Conservation (phyloP, 2,888 invertebrate genomes). For the Cactoblastis cactorum region DNA sequence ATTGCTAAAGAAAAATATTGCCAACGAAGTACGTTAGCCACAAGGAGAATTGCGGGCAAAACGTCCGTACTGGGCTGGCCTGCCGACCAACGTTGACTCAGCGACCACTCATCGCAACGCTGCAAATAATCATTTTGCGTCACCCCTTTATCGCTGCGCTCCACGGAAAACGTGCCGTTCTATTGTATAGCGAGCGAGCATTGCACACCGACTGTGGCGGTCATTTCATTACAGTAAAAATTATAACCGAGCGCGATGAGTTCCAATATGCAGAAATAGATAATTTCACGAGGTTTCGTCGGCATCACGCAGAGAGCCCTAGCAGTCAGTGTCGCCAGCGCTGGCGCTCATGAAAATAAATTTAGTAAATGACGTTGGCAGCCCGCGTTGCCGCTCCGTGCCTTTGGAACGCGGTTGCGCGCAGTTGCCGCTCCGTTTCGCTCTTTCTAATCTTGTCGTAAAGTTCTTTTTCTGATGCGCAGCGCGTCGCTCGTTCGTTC, state of each 20-base stretch:
- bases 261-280: slow-evolving; percentile 62
- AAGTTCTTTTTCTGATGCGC: slow-evolving; percentile 80
- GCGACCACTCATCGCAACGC: slow-evolving; percentile 73
- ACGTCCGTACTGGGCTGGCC: slow-evolving; percentile 26
- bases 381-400: slow-evolving; percentile 68
- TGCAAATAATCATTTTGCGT: slow-evolving; percentile 78
- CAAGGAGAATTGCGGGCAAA: slow-evolving; percentile 33
- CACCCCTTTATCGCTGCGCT: slow-evolving; percentile 70
- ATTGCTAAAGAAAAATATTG: slow-evolving; percentile 21
- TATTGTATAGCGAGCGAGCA: slow-evolving; percentile 48
- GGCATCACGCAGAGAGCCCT: slow-evolving; percentile 53
- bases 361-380: slow-evolving; percentile 78
- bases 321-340: slow-evolving; percentile 65
- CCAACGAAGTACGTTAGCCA: slow-evolving; percentile 19
- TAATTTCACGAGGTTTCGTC: slow-evolving; percentile 52
- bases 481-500: slow-evolving; percentile 72
- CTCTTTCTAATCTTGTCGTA: slow-evolving; percentile 80
- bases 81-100: slow-evolving; percentile 62
- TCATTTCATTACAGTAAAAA: slow-evolving; percentile 44
- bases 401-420: slow-evolving; percentile 73
- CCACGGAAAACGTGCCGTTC: slow-evolving; percentile 61
- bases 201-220: slow-evolving; percentile 31
- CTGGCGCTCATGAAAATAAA: slow-evolving; percentile 78
- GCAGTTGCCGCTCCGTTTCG: slow-evolving; percentile 71
- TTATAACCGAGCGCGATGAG: slow-evolving; percentile 44